Evolutionary conservation across 2,888 invertebrate genomes (phyloP), one percentile per base, ranked within the genome.

Genomic region (Tortricodes alternella): DNA sequence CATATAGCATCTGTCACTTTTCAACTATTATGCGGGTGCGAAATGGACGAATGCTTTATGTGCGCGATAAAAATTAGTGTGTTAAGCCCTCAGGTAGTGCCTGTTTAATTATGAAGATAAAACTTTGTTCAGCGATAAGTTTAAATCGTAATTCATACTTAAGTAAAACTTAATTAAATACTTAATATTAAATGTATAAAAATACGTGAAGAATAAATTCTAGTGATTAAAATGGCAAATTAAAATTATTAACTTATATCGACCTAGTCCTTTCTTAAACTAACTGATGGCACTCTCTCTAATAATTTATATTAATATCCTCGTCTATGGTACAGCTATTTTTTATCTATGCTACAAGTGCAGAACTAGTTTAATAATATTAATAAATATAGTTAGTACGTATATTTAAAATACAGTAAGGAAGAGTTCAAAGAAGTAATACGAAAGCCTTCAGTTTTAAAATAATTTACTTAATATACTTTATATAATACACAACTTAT

Each of bases 301-400:
- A 46, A 7, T 23, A 32, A 43, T n/a, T n/a, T n/a, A n/a, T 38
- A 23, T 32, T 48, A 43, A 49, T 29, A 57, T 52, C 59, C 56
- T 57, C 53, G 46, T 55, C 59, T 61, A 52, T 46, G 23, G 29
- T 51, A 43, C 56, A 27, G 23, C 35, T 32, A 53, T 15, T 8
- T 13, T 50, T 37, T 53, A 46, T 37, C 53, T 53, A 51, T 16
- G 8, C 15, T 61, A 61, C 49, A 35, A 43, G 61, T 61, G 61
- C 58, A 52, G 39, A 49, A 34, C 38, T 46, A 53, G 3, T 37
- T 24, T 34, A 27, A 43, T 23, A 50, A 50, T 50, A 50, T 7
- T 35, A 15, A 41, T 38, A n/a, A 32, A 29, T 39, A 34, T 16
- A 48, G 13, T 24, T 38, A 21, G 29, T 43, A 13, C 11, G 19